Percentiles rank a stretch among this genome's conserved stretches.
Conservation (phyloP, 2,888 invertebrate species). For the Philonicus albiceps region DNA sequence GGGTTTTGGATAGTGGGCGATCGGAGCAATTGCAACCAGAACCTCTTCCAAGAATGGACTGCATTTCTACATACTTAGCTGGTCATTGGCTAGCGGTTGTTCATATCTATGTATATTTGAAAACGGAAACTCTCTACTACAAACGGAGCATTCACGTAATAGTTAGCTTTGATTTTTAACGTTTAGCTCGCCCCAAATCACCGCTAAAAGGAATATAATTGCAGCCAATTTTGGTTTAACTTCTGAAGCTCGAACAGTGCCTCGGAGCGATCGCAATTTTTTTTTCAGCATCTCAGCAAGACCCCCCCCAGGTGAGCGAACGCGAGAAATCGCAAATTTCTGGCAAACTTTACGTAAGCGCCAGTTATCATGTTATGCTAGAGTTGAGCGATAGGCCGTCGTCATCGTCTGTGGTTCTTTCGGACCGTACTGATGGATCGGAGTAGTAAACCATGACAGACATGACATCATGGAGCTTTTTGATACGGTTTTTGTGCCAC, state of each 20-base stretch:
- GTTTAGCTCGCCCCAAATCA: not conserved
- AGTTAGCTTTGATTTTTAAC: not conserved
- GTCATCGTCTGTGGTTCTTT: not conserved
- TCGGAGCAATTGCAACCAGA: not conserved
- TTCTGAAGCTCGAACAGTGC: not conserved
- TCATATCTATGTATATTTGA: not conserved
- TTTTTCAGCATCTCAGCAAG: too few species aligned
- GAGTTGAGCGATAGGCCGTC: not conserved
- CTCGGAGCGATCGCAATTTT: not conserved
- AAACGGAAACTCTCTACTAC: not conserved
- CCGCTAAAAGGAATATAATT: not conserved
- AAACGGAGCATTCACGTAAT: not conserved
- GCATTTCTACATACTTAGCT: not conserved
- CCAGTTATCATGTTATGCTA: not conserved
- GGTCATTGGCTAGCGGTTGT: not conserved
- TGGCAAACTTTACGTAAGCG: constrained; percentile 3
- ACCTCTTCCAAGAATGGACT: not conserved
- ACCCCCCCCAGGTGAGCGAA: not conserved
- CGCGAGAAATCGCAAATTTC: not conserved
- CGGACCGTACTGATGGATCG: not conserved
- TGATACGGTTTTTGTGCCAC: not conserved
- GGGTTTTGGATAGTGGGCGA: not conserved
- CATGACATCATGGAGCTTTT: constrained; percentile 13
- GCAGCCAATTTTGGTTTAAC: not conserved
- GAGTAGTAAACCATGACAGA: constrained; percentile 8